phyloP scores from a whole-genome alignment of 1,140 invertebrate genomes.

The Lasioglossum albipes region DNA sequence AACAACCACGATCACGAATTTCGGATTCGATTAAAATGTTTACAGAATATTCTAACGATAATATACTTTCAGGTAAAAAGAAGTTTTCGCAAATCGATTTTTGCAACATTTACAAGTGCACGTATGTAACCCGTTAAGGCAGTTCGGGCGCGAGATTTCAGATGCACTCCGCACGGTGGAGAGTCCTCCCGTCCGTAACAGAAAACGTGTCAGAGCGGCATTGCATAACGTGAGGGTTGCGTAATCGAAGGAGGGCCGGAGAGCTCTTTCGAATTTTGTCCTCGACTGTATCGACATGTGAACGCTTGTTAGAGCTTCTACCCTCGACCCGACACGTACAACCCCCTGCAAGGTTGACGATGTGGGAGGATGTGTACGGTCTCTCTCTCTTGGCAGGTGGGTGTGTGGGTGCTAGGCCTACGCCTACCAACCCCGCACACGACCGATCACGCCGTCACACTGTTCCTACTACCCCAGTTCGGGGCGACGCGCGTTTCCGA shows the following conservation, averaged over 20 bases:
- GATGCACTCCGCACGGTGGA: too few species aligned
- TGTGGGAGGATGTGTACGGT: slow-evolving; percentile 7
- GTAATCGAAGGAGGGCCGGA: background rate
- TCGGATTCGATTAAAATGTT: too few species aligned
- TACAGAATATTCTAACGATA: too few species aligned
- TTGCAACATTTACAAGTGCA: too few species aligned
- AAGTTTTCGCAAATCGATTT: too few species aligned
- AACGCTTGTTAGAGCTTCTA: slow-evolving; percentile 25
- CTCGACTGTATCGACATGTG: slow-evolving; percentile 24
- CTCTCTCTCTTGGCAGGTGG: background rate
- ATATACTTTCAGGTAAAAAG: too few species aligned
- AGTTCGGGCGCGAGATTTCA: too few species aligned
- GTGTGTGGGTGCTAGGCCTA: slow-evolving; percentile 55
- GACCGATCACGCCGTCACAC: slow-evolving; percentile 40
- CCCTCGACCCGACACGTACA: slow-evolving; percentile 28
- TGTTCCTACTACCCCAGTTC: slow-evolving; percentile 63
- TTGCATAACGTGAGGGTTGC: background rate
- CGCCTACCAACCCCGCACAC: slow-evolving; percentile 67
- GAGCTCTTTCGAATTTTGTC: background rate
- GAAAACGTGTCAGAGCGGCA: background rate
- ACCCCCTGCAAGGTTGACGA: background rate
- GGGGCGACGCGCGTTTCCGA: slow-evolving; percentile 50
- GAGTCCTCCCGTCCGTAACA: too few species aligned
- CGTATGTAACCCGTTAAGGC: too few species aligned
- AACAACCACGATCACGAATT: too few species aligned